These are phyloP conservation scores for Australoheros facetus DNA, from an alignment of 2,797 vertebrate species.

Conservation along the genomic window DNA sequence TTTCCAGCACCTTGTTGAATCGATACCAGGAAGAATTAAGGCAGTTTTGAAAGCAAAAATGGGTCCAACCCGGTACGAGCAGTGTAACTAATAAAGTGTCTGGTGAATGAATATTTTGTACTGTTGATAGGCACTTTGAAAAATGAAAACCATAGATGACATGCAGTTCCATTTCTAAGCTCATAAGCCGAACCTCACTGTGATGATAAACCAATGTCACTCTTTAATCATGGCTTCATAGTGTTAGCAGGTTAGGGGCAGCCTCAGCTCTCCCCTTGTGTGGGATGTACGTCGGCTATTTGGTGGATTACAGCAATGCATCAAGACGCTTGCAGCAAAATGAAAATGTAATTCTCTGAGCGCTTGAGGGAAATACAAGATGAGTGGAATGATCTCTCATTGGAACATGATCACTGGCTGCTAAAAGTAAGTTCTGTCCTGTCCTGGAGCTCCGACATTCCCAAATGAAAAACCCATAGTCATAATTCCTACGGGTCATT, in stretches of 20 bases:
- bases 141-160: neutral
- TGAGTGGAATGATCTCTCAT: constrained; percentile 53
- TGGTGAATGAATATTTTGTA: neutral
- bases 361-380: constrained; percentile 58
- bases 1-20: neutral
- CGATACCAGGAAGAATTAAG: neutral
- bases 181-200: constrained; percentile 18
- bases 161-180: neutral
- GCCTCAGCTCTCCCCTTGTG: constrained; percentile 30
- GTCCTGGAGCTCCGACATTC: constrained; percentile 50
- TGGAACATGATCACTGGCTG: constrained; percentile 56
- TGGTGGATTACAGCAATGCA: constrained; percentile 64
- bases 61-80: neutral
- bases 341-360: constrained; percentile 68
- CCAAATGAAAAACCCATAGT: constrained; percentile 41
- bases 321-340: constrained; percentile 65
- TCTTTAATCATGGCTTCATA: constrained; percentile 49
- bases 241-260: constrained; percentile 47
- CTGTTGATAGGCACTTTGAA: neutral
- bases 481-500: constrained; percentile 54
- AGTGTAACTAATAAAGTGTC: neutral
- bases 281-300: constrained; percentile 49
- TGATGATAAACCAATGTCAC: constrained; percentile 40
- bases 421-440: constrained; percentile 36
- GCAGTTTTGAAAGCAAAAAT: neutral